Base-by-base conservation (phyloP, 2,888 invertebrate genomes). In the Lacanobia oleracea region DNA sequence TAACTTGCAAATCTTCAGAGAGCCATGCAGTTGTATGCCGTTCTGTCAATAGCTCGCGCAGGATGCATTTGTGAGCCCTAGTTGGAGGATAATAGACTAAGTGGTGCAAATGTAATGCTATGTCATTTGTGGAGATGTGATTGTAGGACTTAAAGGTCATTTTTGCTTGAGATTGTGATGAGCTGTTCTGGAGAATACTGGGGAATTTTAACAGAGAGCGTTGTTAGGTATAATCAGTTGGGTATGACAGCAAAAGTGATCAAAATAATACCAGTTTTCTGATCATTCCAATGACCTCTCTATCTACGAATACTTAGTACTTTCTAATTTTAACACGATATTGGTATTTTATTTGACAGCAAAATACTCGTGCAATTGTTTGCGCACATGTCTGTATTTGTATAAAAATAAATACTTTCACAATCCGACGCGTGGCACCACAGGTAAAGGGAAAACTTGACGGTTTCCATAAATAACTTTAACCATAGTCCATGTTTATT, bases 1-100 rank as follows among this genome's bases (percentile, higher is more conserved):
- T 82, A 73, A 82, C 69, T 80, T 80, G 80, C 80, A 79, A 82
- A 80, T 82, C 79, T 69, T 64, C 67, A 12, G 63, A 73, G 60
- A 67, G 40, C 67, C 70, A 51, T 61, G 51, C 50, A 43, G 50
- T 43, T 69, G 45, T 21, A 43, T 72, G 72, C 67, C 23, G 27
- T 64, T 14, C 57, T 79, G 82, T 82, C 68, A 80, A 73, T 82
- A 67, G 53, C 54, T 63, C 27, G 45, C 61, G 64, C 68, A 82
- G 64, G 50, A 66, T 82, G 79, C 67, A 67, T 67, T 79, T 69
- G 68, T 65, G 23, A 66, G 45, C 1, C 65, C 27, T 56, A 60
- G 50, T 64, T 59, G 53, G 67, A 23, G 16, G 27, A 79, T 78
- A 82, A 79, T 79, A 51, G 66, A 70, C 10, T 68, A 77, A 61